Percentiles rank a stretch among this genome's conserved stretches.
Evolutionary conservation across 1,140 invertebrate species (phyloP).

Genomic region (Medauroidea extradentata): DNA sequence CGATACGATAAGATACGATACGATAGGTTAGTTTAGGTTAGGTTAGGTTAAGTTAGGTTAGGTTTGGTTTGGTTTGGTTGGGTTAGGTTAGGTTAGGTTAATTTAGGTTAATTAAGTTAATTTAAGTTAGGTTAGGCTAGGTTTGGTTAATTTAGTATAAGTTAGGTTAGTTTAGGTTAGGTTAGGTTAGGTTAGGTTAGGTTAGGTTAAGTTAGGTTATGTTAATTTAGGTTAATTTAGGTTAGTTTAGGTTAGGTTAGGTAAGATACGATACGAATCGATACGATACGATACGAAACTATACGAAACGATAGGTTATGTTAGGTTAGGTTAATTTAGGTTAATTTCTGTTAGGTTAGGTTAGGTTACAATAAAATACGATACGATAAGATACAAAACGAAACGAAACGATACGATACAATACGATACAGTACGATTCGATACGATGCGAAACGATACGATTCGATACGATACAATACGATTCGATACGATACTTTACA

Average conservation of each 20-base stretch:
- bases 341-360: not conserved
- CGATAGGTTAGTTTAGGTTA: not conserved
- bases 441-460: not conserved
- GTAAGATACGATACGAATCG: not conserved
- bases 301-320: not conserved
- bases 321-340: not conserved
- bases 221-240: too few relatives aligned
- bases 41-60: not conserved
- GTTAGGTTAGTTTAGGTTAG: not conserved
- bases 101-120: too few relatives aligned
- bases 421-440: too few relatives aligned
- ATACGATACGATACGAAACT: not conserved
- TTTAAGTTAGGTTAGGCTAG: too few relatives aligned
- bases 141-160: too few relatives aligned
- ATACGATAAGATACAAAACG: too few relatives aligned
- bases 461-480: not conserved
- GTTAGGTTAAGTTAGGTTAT: not conserved
- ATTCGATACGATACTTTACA: too few relatives aligned
- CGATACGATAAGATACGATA: too few relatives aligned
- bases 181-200: not conserved
- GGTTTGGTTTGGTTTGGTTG: too few relatives aligned
- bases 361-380: too few relatives aligned
- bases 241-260: not conserved
- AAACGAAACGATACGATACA: too few relatives aligned
- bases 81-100: too few relatives aligned